Evolutionary conservation across 2,888 invertebrate genomes (phyloP).

Genomic region (Ferrisia virgata): DNA sequence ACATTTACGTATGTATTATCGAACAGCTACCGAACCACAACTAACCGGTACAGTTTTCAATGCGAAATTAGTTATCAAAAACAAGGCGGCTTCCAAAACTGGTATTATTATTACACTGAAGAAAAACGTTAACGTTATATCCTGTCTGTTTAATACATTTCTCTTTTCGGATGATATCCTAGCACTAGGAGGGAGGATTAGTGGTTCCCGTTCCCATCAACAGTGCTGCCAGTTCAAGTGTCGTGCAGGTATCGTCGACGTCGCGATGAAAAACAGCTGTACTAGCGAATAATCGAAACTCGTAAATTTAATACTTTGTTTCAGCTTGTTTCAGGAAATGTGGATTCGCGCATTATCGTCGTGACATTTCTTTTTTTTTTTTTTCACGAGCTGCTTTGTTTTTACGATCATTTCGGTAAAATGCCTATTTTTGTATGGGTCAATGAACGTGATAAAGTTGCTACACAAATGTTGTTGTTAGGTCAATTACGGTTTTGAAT

Average conservation of each 20-base stretch:
- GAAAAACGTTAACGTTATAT: conserved; percentile 19
- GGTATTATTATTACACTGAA: conserved; percentile 16
- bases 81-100: conserved; percentile 8
- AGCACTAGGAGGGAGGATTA: background rate
- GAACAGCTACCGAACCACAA: background rate
- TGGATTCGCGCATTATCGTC: background rate
- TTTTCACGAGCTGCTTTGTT: background rate
- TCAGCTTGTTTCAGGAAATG: background rate
- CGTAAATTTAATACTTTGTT: background rate
- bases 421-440: background rate
- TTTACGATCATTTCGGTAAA: background rate
- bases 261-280: background rate
- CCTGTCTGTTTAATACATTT: conserved; percentile 25
- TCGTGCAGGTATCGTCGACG: background rate
- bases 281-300: background rate
- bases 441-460: background rate
- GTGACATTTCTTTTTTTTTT: background rate
- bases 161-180: conserved; percentile 28
- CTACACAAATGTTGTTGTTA: background rate
- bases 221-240: conserved; percentile 10
- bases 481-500: too few species aligned
- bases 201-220: conserved; percentile 1
- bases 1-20: background rate
- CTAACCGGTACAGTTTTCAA: background rate
- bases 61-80: background rate